Evolutionary conservation across 2,113 vertebrate species (phyloP).

Genomic region (Phylloscopus trochiloides): DNA sequence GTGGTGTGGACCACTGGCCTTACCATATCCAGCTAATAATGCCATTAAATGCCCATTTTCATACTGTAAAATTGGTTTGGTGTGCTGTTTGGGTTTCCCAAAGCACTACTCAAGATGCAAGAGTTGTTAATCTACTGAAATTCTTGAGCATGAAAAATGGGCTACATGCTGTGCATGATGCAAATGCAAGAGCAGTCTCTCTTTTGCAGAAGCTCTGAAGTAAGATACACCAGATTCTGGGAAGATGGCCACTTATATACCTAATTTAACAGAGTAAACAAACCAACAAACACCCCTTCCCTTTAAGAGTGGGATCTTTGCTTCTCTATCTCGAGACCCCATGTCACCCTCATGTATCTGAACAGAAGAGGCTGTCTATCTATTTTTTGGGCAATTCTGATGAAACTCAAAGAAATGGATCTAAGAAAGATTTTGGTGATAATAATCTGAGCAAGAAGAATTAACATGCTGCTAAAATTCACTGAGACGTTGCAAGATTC

Average conservation of each 20-base stretch:
- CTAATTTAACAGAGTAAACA: not conserved
- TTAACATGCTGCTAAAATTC: not conserved
- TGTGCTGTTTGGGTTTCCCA: not conserved
- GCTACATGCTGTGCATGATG: not conserved
- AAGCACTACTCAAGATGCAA: not conserved
- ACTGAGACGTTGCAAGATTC: not conserved
- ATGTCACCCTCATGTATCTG: not conserved
- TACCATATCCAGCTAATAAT: not conserved
- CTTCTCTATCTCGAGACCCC: not conserved
- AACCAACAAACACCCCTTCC: not conserved
- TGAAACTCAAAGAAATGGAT: not conserved
- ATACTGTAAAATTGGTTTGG: not conserved
- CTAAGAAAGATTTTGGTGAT: not conserved
- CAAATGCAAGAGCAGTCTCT: not conserved
- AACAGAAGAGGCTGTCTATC: not conserved
- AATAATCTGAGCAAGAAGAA: not conserved
- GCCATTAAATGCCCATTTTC: not conserved
- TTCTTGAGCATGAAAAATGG: not conserved
- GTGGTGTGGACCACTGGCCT: not conserved
- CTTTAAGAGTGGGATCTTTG: not conserved
- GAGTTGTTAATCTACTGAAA: not conserved
- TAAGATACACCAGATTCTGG: not conserved
- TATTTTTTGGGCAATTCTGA: not conserved
- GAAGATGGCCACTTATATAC: not conserved
- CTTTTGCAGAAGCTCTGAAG: slow-evolving; percentile 9